A percentile compares a stretch with the other conserved stretches of the same genome.
Evolutionary conservation across 1,140 invertebrate genomes (phyloP).

Genomic region (Pseudomyrmex sp.): DNA sequence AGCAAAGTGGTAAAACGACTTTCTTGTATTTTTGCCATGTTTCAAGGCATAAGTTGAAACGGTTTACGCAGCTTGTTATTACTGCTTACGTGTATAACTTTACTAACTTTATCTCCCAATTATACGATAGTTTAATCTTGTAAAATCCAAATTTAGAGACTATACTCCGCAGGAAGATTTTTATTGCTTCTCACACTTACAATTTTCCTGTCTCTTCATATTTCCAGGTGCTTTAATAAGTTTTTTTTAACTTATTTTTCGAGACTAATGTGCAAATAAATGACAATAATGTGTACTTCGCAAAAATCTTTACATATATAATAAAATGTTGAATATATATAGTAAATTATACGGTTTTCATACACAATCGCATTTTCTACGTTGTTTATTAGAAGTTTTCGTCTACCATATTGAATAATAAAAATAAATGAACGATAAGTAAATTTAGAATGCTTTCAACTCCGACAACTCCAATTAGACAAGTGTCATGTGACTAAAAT

Average conservation of each 20-base stretch:
- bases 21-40: too few species aligned
- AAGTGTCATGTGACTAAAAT: conserved; percentile 39
- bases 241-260: too few species aligned
- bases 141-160: not conserved
- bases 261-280: not conserved
- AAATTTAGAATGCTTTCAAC: conserved; percentile 11
- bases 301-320: too few species aligned
- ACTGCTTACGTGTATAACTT: too few species aligned
- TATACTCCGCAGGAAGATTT: not conserved
- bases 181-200: not conserved
- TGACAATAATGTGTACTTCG: too few species aligned
- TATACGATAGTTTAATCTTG: not conserved
- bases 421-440: conserved; percentile 4
- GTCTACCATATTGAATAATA: not conserved
- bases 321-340: not conserved
- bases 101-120: not conserved
- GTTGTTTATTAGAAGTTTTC: not conserved
- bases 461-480: conserved; percentile 42
- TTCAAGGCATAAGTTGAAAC: conserved; percentile 1
- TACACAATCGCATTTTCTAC: not conserved
- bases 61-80: not conserved
- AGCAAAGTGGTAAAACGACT: too few species aligned
- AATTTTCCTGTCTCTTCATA: not conserved
- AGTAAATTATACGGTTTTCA: not conserved
- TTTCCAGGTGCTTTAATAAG: not conserved